Percentiles rank a stretch among this genome's conserved stretches.
phyloP scores from a whole-genome alignment of 2,888 invertebrate species.

The Pyrgus malvae region DNA sequence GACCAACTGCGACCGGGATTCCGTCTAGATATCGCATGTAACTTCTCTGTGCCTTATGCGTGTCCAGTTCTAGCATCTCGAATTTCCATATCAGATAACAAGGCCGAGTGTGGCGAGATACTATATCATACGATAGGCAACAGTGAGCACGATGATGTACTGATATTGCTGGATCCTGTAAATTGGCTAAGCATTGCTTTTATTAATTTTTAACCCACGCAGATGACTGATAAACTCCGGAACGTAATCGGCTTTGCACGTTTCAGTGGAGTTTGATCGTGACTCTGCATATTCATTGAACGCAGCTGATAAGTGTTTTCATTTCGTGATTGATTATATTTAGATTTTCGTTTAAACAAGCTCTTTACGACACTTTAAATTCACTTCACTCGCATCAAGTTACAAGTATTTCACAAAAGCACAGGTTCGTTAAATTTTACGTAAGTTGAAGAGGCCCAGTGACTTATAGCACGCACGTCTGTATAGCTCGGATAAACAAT shows the following conservation, averaged over 20 bases:
- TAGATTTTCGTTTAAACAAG: background rate
- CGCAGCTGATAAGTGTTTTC: background rate
- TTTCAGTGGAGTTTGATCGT: background rate
- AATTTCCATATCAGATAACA: slow-evolving; percentile 70
- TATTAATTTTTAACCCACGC: slow-evolving; percentile 30
- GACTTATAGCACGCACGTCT: slow-evolving; percentile 28
- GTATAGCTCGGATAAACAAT: slow-evolving; percentile 34
- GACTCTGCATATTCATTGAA: slow-evolving; percentile 1
- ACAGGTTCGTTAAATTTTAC: slow-evolving; percentile 19
- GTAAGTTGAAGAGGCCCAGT: slow-evolving; percentile 16
- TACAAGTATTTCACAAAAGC: slow-evolving; percentile 6
- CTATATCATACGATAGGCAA: slow-evolving; percentile 75
- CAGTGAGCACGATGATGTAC: slow-evolving; percentile 64
- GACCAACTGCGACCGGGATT: slow-evolving; percentile 54
- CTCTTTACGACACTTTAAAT: slow-evolving; percentile 3
- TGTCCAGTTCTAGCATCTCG: slow-evolving; percentile 59
- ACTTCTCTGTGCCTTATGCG: slow-evolving; percentile 61
- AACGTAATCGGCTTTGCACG: slow-evolving; percentile 22
- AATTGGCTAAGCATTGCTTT: slow-evolving; percentile 7
- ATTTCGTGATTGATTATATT: slow-evolving; percentile 3
- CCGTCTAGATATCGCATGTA: slow-evolving; percentile 52
- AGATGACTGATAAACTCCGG: slow-evolving; percentile 21
- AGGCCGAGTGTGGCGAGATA: slow-evolving; percentile 64
- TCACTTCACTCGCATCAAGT: slow-evolving; percentile 8
- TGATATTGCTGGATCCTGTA: slow-evolving; percentile 27